Evolutionary conservation across 2,888 invertebrate genomes (phyloP), one percentile per base, ranked within the genome.

Genomic region (Tetanocera ferruginea): DNA sequence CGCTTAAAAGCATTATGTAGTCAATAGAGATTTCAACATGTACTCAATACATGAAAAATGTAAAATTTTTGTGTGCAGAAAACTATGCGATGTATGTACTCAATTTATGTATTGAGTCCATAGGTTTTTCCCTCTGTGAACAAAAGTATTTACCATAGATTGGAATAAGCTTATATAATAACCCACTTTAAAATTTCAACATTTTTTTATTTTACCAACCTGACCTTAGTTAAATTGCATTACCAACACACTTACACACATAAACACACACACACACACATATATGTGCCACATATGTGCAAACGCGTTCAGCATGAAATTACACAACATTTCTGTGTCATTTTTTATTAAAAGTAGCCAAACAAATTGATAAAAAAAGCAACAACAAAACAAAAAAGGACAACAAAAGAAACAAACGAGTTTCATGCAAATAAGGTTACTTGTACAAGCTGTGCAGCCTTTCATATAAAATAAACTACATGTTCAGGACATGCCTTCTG

Each of bases 391-490:
- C 25, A 23, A 57, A 57, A 57, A 23, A 25, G 19, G 3, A 23
- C 11, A 25, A 55, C 25, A 25, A 28, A 23, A 6, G 19, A 28
- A 23, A 60, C 9, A 23, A 60, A 28, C 57, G 25, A 60, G 57
- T 60, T 23, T 60, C 57, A 60, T 60, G 57, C 57, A 60, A 60
- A 60, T 28, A 60, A 60, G 57, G 57, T 28, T 23, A 19, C 57
- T 14, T 23, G 8, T 60, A 28, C 57, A 23, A 28, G 5, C 28
- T 28, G 23, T 28, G 23, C 57, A 60, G 19, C 28, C 25, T 23
- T 60, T 23, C 28, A 28, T 60, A 9, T 60, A 60, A 43, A 23
- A 60, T 60, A 60, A 60, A 60, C 57, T 60, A 60, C 57, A 60
- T 60, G 23, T 60, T 19, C 57, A 19, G 57, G 57, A 60, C 28